Conservation (phyloP, 2,888 invertebrate genomes). For the Pteria penguin region DNA sequence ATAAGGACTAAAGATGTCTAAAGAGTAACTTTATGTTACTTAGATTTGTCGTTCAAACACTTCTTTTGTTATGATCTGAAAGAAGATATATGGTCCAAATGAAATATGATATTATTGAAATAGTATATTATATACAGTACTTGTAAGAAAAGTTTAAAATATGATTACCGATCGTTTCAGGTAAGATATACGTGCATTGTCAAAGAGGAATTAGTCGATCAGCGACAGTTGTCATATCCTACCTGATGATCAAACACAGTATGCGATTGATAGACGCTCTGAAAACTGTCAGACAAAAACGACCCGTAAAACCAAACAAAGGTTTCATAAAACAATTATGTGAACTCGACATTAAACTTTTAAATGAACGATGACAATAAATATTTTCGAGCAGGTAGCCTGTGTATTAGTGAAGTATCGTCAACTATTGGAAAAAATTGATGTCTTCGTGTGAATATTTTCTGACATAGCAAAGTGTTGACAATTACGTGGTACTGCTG, state of each 20-base stretch:
- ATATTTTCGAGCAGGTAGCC: too few species aligned
- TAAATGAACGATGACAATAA: background rate
- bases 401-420: too few species aligned
- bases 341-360: slow-evolving; percentile 27
- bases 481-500: too few species aligned
- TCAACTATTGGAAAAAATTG: too few species aligned
- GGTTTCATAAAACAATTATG: slow-evolving; percentile 80
- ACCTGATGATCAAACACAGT: slow-evolving; percentile 80
- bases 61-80: too few species aligned
- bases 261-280: slow-evolving; percentile 80
- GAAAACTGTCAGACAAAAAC: slow-evolving; percentile 75
- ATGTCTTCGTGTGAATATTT: too few species aligned
- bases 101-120: too few species aligned
- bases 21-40: too few species aligned
- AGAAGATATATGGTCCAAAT: too few species aligned
- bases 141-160: background rate
- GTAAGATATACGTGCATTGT: slow-evolving; percentile 82
- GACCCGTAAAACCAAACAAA: slow-evolving; percentile 81
- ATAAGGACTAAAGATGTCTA: too few species aligned
- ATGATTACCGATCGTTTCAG: slow-evolving; percentile 37
- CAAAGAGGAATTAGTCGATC: slow-evolving; percentile 81
- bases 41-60: too few species aligned
- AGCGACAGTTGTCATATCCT: slow-evolving; percentile 81
- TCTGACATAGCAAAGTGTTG: too few species aligned
- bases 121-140: background rate